phyloP scores from a whole-genome alignment of 2,888 invertebrate genomes.

The Antheraea assamensis region DNA sequence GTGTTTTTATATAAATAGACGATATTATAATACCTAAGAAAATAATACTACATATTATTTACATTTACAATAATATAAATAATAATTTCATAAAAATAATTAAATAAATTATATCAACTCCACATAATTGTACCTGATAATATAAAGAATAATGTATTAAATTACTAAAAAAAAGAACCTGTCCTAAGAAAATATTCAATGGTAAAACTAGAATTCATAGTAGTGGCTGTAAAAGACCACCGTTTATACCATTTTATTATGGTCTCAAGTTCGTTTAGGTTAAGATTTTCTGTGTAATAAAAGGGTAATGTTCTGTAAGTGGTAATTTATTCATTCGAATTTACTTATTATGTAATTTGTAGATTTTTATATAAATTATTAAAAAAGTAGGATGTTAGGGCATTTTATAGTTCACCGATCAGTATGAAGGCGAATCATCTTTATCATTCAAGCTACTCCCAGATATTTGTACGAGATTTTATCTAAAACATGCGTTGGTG shows the following conservation, averaged over 20 bases:
- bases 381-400: too few relatives aligned
- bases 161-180: too few relatives aligned
- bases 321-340: not conserved
- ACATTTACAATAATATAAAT: not conserved
- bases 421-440: too few relatives aligned
- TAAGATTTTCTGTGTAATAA: not conserved
- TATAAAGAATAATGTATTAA: too few relatives aligned
- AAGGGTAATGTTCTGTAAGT: not conserved
- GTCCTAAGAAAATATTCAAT: not conserved
- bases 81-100: not conserved
- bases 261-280: not conserved
- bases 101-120: not conserved
- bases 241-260: conserved; percentile 3
- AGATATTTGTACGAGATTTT: too few relatives aligned
- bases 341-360: not conserved
- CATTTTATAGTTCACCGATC: too few relatives aligned
- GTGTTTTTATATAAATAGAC: too few relatives aligned
- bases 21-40: not conserved
- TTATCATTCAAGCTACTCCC: too few relatives aligned
- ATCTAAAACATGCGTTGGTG: too few relatives aligned
- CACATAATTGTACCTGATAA: not conserved
- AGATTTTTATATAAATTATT: not conserved
- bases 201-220: not conserved
- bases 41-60: not conserved
- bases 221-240: not conserved